Evolutionary conservation across 35 echinoderm and acorn worm species (phyloP), one percentile per base, ranked within the genome.

Genomic region (Diadema setosum): DNA sequence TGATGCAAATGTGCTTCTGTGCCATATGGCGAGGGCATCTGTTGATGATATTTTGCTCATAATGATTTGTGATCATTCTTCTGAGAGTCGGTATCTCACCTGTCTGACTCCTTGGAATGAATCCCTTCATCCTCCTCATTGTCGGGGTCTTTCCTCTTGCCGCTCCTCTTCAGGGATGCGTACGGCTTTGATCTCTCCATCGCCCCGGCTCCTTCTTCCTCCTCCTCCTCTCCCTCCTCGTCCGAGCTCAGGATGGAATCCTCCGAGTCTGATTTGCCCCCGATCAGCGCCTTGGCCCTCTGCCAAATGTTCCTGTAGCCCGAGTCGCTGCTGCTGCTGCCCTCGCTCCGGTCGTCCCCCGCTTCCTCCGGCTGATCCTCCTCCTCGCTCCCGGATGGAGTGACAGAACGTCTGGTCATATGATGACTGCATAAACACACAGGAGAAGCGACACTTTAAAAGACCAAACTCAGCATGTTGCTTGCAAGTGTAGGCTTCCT

Each of bases 291-390:
- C 73, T 78, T 78, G 40, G 73, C 73, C 40, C 73, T 39, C 33
- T 42, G 73, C 73, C 73, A 78, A n/a, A 78, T 44, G 40, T 78
- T 78, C 73, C 44, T 78, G 39, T 41, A 78, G 5, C 73, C 73
- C 15, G 73, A 78, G 37, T 78, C 73, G n/a, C 73, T 78, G 73
- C 73, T 78, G 11, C 44, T 26, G 73, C 44, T 78, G 2, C 25
- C 40, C 25, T 78, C 73, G 37, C 40, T 78, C 35, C 37, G 21
- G 11, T 16, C 37, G 15, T 78, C 67, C 30, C 18, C 27, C 67
- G 30, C 31, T 17, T 73, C 67, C 39, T 73, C 67, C 26, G 30
- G 18, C 11, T 31, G 14, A 67, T 67, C 40, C 16, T 78, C 70
- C 15, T 76, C 73, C 16, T 78, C 73, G 21, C 73, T 78, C 5